These are phyloP conservation scores for Hydrophis major DNA, from an alignment of 2,797 vertebrate genomes.

Conservation along the genomic window DNA sequence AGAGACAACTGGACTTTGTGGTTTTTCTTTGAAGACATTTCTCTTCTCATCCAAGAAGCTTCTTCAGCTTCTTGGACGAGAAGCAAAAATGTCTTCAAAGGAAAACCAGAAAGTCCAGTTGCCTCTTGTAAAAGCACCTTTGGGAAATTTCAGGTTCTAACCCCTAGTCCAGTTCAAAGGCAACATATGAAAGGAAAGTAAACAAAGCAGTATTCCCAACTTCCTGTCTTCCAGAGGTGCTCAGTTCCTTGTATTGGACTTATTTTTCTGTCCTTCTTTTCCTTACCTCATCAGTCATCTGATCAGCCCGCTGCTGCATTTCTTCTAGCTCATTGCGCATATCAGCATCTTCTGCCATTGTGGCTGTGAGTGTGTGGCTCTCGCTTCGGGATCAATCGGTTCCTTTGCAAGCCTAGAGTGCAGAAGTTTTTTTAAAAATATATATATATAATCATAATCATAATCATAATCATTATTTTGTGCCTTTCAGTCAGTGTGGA, in stretches of 20 bases:
- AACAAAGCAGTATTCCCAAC: not conserved
- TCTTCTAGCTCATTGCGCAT: conserved; percentile 99
- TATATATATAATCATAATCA: not conserved
- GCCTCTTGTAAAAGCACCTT: not conserved
- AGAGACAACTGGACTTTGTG: not conserved
- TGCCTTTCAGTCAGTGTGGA: not conserved
- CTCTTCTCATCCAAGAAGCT: not conserved
- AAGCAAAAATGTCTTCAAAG: too few relatives aligned
- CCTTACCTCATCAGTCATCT: conserved; percentile 94
- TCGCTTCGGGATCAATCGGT: conserved; percentile 73
- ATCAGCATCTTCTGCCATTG: conserved; percentile 96
- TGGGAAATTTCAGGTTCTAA: not conserved
- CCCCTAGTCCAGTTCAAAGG: not conserved
- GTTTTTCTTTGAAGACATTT: not conserved
- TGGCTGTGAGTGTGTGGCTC: conserved; percentile 72
- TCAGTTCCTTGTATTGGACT: not conserved
- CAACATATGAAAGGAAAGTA: not conserved
- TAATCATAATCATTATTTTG: not conserved
- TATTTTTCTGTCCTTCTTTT: not conserved
- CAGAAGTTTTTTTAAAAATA: not conserved
- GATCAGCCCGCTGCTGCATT: conserved; percentile 98
- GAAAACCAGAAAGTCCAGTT: not conserved
- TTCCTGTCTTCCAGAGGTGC: not conserved
- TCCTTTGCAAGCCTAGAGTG: conserved; percentile 64
- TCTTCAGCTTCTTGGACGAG: too few relatives aligned